These are phyloP conservation scores for Phoebastria nigripes DNA, from an alignment of 2,797 vertebrate species.

Conservation along the genomic window DNA sequence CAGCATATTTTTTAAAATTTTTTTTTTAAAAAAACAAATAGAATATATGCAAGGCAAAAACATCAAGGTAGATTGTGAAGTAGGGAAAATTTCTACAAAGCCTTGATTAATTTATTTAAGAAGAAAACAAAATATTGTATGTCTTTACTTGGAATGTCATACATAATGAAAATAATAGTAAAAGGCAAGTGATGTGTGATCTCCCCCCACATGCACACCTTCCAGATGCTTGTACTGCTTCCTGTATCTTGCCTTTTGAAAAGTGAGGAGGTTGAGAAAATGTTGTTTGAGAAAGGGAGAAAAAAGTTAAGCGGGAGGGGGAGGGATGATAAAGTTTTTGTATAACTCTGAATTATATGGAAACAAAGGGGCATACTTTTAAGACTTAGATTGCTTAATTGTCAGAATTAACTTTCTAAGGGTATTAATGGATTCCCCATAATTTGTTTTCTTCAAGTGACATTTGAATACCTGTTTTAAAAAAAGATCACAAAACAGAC, in stretches of 20 bases:
- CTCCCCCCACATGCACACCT: accelerated
- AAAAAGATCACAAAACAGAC: neutral
- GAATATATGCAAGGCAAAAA: neutral
- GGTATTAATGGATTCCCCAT: neutral
- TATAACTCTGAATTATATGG: neutral
- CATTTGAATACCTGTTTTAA: neutral
- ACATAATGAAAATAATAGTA: neutral
- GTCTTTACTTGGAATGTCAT: neutral
- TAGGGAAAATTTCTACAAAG: neutral
- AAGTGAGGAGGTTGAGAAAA: neutral
- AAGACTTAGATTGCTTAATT: neutral
- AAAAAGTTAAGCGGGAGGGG: neutral
- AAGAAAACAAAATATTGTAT: neutral
- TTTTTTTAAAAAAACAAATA: neutral
- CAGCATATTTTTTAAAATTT: neutral
- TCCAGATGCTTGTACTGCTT: neutral
- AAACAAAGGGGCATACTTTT: neutral
- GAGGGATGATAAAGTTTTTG: neutral
- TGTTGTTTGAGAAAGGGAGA: neutral
- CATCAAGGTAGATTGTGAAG: neutral
- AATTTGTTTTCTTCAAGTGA: neutral
- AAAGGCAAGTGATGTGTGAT: neutral
- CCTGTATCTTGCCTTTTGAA: neutral
- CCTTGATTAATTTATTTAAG: neutral
- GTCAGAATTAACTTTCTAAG: neutral